These are phyloP conservation scores for Synchiropus splendidus DNA, from an alignment of 2,113 vertebrate genomes.

Conservation along the genomic window DNA sequence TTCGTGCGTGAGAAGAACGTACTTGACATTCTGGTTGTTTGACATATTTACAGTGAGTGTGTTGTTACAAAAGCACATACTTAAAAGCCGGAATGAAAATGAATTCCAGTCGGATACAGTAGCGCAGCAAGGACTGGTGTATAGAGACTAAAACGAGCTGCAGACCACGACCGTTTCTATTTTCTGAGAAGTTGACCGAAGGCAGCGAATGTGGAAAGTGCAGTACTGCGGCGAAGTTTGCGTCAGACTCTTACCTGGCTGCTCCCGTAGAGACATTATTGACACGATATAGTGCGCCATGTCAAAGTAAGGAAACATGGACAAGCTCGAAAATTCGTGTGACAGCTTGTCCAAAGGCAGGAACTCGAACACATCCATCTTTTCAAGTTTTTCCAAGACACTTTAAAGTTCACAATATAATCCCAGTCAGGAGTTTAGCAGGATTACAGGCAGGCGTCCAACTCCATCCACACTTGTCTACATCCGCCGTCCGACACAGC, in stretches of 20 bases:
- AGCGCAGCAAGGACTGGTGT: no score
- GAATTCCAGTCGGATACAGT: no score
- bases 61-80: no score
- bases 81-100: no score
- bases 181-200: no score
- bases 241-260: conserved; percentile 83
- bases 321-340: conserved; percentile 70
- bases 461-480: conserved; percentile 37
- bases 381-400: neutral
- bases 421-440: neutral
- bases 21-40: no score
- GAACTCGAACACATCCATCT: conserved; percentile 53
- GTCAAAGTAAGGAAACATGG: conserved; percentile 93
- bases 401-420: neutral
- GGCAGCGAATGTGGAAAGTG: neutral
- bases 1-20: no score
- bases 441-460: conserved; percentile 24
- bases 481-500: conserved; percentile 10
- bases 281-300: conserved; percentile 85
- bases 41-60: no score
- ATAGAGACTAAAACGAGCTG: no score
- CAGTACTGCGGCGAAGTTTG: neutral
- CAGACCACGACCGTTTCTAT: no score
- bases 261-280: conserved; percentile 77
- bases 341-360: conserved; percentile 64